Evolutionary conservation across 2,888 invertebrate genomes (phyloP).

Genomic region (Physocephala rufipes): DNA sequence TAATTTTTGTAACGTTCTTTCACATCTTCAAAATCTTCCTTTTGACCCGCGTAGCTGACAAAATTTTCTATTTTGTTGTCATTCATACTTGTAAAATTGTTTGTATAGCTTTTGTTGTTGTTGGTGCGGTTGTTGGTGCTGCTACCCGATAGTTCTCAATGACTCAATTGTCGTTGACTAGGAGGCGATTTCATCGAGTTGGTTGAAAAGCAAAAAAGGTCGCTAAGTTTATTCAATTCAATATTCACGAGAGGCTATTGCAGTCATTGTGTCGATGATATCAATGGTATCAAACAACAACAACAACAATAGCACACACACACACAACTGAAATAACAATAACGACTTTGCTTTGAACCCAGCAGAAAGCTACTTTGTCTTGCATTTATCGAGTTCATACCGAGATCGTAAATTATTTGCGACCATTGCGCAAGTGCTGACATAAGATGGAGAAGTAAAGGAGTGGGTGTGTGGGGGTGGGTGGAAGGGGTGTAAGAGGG

Average conservation of each 20-base stretch:
- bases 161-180: not conserved
- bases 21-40: not conserved
- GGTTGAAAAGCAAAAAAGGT: not conserved
- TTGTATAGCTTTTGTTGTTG: slow-evolving; percentile 6
- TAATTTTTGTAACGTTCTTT: slow-evolving; percentile 18
- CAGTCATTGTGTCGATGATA: not conserved
- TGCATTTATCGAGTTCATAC: no score
- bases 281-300: not conserved
- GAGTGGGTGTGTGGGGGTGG: no score
- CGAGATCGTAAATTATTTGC: no score
- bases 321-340: no score
- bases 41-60: not conserved
- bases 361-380: no score
- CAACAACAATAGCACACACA: no score
- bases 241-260: slow-evolving; percentile 15
- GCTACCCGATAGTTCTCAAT: not conserved
- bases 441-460: no score
- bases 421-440: no score
- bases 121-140: not conserved
- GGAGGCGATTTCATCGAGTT: not conserved
- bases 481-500: no score
- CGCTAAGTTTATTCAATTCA: no score
- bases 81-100: not conserved
- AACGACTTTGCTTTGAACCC: no score
- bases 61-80: slow-evolving; percentile 12